Base-by-base conservation (phyloP, 2,888 invertebrate species). In the Seira musarum region DNA sequence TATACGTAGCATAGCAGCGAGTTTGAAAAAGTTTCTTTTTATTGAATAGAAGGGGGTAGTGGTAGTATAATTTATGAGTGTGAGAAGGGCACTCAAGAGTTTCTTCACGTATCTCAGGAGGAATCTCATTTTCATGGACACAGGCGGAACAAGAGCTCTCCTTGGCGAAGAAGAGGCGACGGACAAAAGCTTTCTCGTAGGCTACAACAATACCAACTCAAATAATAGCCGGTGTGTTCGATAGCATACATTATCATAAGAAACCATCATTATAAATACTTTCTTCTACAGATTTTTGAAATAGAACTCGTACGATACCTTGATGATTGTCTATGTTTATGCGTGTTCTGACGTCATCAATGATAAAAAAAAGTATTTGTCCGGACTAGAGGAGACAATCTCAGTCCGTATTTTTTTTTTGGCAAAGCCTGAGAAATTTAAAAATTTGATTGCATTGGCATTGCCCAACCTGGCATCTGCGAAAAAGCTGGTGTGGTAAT, bases 41-140 rank as follows among this genome's bases (percentile, higher is more conserved):
- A 30, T 30, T 30, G 3, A 30, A 30, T 30, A 5, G 30, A 30
- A 30, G 8, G 30, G 30, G 30, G 30, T 30, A 30, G 30, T 30
- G 30, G 53, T 53, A 53, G 53, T 13, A 53, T 53, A 53, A 74
- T 80, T 80, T 80, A 80, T 80, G 80, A 73, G 80, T 80, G 80
- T 80, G 70, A 35, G 69, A 66, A 74, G 25, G 70, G 69, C 80
- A 80, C 74, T 80, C 74, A 80, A 80, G 64, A 74, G 69, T 74
- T 73, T 80, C 73, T 73, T 80, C 73, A 80, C 80, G 66, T 70
- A 74, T 74, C 69, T 80, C 74, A 74, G 79, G 79, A 79, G 79
- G 73, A 73, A 79, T 73, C 60, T 69, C 69, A 69, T 30, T 57
- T 79, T 80, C 80, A 80, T 80, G 80, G 74, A 80, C 69, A 80